These are phyloP conservation scores for Mantis religiosa DNA, from an alignment of 2,888 invertebrate species.

Conservation along the genomic window DNA sequence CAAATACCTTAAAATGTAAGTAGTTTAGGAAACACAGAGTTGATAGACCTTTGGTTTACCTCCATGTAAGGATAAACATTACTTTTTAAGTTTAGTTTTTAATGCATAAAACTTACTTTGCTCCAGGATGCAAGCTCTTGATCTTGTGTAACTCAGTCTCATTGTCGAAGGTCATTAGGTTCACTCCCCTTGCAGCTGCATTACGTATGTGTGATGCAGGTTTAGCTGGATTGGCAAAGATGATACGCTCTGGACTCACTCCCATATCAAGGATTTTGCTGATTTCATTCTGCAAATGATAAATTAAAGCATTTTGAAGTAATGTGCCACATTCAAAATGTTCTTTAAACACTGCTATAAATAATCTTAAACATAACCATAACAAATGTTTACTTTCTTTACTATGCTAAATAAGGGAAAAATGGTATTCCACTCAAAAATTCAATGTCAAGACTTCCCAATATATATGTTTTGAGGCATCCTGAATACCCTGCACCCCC, in stretches of 20 bases:
- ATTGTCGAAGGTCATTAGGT: conserved; percentile 90
- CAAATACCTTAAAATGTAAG: background rate
- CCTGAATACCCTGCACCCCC: too few relatives aligned
- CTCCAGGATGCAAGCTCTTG: conserved; percentile 73
- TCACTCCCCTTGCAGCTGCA: conserved; percentile 70
- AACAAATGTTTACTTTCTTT: too few relatives aligned
- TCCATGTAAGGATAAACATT: too few relatives aligned
- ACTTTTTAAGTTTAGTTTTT: too few relatives aligned
- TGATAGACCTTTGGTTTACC: too few relatives aligned
- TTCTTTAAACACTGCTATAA: too few relatives aligned
- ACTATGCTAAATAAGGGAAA: too few relatives aligned
- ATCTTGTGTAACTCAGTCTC: conserved; percentile 89
- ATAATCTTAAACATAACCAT: too few relatives aligned
- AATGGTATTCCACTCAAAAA: too few relatives aligned
- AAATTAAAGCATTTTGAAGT: background rate
- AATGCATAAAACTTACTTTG: conserved; percentile 58
- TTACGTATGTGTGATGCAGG: conserved; percentile 84
- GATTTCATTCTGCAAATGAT: conserved; percentile 64
- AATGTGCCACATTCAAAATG: too few relatives aligned
- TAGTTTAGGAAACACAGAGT: background rate
- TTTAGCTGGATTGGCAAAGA: conserved; percentile 96
- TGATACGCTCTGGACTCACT: conserved; percentile 73
- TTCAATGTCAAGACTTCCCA: too few relatives aligned
- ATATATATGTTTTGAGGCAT: too few relatives aligned
- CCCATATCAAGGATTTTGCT: conserved; percentile 74